These are phyloP conservation scores for Hyperoodon ampullatus DNA, from an alignment of 2,113 vertebrate species.

Conservation along the genomic window DNA sequence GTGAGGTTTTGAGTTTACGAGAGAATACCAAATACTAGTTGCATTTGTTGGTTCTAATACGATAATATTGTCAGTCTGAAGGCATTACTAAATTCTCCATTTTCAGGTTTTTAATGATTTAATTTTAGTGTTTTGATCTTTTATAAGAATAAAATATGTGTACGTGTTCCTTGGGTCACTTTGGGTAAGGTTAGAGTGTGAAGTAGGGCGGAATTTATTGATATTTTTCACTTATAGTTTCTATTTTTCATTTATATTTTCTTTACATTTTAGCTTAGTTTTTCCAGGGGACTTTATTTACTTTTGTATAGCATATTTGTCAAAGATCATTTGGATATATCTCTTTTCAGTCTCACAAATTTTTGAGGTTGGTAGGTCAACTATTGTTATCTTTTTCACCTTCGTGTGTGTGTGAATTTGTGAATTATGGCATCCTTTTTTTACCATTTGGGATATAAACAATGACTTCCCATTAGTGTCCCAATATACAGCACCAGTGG, in stretches of 20 bases:
- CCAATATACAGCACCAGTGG: neutral
- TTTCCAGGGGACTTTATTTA: neutral
- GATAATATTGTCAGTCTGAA: neutral
- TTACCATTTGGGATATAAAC: neutral
- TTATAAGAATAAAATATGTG: neutral
- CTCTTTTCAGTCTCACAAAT: neutral
- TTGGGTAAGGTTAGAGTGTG: neutral
- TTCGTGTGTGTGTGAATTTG: neutral
- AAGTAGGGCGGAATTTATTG: neutral
- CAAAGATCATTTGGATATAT: neutral
- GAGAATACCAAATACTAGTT: neutral
- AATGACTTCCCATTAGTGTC: neutral
- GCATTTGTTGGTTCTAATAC: neutral
- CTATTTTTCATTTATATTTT: neutral
- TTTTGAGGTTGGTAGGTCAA: neutral
- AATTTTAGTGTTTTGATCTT: neutral
- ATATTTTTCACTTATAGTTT: neutral
- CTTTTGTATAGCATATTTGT: neutral
- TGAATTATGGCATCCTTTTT: neutral
- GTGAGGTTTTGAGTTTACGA: slow-evolving; percentile 27
- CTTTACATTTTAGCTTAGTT: neutral
- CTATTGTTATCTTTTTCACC: neutral
- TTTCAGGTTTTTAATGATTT: neutral
- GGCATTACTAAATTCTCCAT: neutral
- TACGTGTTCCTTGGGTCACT: neutral